Conservation (phyloP, 2,113 vertebrate genomes). For the Dipodomys spectabilis region DNA sequence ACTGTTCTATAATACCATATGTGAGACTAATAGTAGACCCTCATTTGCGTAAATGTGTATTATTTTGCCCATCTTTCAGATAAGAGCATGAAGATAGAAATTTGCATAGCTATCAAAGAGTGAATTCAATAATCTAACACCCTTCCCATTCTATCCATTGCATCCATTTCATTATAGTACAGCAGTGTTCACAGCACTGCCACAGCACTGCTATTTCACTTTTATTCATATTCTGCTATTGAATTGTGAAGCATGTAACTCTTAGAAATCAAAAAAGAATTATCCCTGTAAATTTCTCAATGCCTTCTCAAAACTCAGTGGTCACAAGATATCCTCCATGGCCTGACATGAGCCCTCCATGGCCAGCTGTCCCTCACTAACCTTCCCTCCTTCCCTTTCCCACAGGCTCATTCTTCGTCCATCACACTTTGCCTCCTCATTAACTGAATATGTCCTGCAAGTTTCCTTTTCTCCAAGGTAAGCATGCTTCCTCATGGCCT, state of each 20-base stretch:
- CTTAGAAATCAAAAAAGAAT: background rate
- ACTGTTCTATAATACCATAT: background rate
- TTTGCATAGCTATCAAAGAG: background rate
- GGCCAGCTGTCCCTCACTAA: background rate
- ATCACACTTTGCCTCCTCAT: background rate
- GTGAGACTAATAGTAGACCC: background rate
- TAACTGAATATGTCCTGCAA: background rate
- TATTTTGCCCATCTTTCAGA: conserved; percentile 42
- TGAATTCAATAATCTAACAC: background rate
- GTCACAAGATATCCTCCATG: background rate
- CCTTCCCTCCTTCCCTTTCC: background rate
- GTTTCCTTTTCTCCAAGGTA: background rate
- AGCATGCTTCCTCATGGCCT: background rate
- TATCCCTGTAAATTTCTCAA: background rate
- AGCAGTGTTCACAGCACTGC: too few relatives aligned
- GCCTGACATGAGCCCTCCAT: too few relatives aligned
- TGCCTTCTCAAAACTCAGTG: too few relatives aligned
- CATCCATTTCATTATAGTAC: background rate
- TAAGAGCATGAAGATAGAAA: conserved; percentile 12
- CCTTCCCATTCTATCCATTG: background rate
- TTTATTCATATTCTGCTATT: background rate
- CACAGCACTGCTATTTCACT: background rate
- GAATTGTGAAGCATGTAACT: background rate
- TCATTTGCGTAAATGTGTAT: background rate
- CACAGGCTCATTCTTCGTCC: background rate